Conservation (phyloP, 1,140 invertebrate genomes). For the Uloborus diversus region DNA sequence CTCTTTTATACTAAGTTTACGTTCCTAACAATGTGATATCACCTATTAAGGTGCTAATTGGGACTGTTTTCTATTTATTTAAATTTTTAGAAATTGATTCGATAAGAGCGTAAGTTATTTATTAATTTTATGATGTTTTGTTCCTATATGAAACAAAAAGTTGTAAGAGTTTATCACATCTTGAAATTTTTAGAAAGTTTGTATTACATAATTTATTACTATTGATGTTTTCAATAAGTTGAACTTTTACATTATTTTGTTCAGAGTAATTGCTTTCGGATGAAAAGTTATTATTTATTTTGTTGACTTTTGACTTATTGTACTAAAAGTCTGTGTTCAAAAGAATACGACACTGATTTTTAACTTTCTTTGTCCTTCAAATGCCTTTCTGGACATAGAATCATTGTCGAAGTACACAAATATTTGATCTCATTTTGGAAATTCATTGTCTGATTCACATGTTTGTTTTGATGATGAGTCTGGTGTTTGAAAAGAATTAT, state of each 20-base stretch:
- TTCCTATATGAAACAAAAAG: constrained; percentile 43
- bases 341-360: no score
- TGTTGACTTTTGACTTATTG: no score
- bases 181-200: constrained; percentile 44
- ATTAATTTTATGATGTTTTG: constrained; percentile 3
- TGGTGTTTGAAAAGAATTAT: no score
- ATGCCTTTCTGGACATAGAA: no score
- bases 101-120: not conserved
- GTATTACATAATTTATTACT: constrained; percentile 18
- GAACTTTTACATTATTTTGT: not conserved
- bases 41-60: constrained; percentile 38
- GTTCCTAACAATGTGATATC: constrained; percentile 55
- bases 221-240: not conserved
- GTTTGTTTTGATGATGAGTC: no score
- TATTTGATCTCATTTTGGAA: no score
- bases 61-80: constrained; percentile 33
- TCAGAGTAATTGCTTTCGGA: not conserved
- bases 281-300: not conserved
- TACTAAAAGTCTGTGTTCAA: no score
- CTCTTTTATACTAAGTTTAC: constrained; percentile 43
- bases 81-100: not conserved
- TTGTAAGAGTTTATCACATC: constrained; percentile 39
- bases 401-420: no score
- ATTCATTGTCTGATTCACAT: no score
- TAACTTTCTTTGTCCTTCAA: no score